Evolutionary conservation across 1,140 invertebrate species (phyloP).

Genomic region (Macrotrachela quadricornifera): DNA sequence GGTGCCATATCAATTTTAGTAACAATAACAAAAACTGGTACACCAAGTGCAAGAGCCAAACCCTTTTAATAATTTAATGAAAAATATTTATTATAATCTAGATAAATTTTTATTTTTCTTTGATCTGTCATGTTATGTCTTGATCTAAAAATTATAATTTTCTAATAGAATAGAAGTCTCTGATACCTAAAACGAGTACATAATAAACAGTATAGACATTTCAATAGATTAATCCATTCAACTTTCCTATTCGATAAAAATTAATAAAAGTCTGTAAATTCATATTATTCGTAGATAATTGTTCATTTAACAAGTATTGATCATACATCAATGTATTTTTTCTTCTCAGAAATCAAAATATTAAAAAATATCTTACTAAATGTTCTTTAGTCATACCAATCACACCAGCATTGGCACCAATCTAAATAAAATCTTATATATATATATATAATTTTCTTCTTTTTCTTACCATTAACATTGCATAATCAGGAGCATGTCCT

Average conservation of each 20-base stretch:
- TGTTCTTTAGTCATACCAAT: conserved; percentile 99
- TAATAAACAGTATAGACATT: too few relatives aligned
- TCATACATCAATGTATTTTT: background rate
- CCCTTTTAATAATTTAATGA: too few relatives aligned
- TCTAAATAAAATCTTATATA: background rate
- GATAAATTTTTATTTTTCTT: too few relatives aligned
- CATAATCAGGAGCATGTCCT: conserved; percentile 92
- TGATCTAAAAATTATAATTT: too few relatives aligned
- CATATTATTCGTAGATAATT: background rate
- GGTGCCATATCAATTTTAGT: conserved; percentile 99
- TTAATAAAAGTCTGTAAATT: too few relatives aligned
- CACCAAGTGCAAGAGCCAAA: conserved; percentile 72
- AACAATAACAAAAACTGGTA: conserved; percentile 95
- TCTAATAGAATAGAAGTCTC: too few relatives aligned
- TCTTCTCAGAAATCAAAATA: too few relatives aligned
- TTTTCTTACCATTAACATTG: conserved; percentile 68
- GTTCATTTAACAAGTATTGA: background rate
- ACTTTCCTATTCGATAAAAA: too few relatives aligned
- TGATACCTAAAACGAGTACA: too few relatives aligned
- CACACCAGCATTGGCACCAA: conserved; percentile 92
- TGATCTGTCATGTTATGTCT: too few relatives aligned
- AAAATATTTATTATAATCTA: too few relatives aligned
- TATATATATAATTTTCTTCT: conserved; percentile 26
- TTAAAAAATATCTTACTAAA: conserved; percentile 33
- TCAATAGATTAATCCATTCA: too few relatives aligned